Percentiles rank a stretch among this genome's conserved stretches.
Conservation (phyloP, 2,113 vertebrate species). For the Oreotrochilus melanogaster region DNA sequence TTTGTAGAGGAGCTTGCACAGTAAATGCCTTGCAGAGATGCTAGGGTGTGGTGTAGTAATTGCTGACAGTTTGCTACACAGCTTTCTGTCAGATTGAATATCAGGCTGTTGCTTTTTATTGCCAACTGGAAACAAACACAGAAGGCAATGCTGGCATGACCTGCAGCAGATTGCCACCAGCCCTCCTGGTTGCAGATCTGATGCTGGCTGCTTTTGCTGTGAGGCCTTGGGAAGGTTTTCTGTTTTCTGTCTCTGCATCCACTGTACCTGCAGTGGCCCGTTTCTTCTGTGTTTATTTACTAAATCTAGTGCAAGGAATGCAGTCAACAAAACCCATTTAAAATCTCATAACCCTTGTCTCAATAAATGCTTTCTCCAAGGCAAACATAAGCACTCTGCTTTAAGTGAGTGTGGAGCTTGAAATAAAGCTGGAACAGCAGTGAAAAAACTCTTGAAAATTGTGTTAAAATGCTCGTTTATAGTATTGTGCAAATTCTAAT, state of each 20-base stretch:
- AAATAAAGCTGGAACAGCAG: conserved; percentile 29
- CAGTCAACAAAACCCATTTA: neutral
- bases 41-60: neutral
- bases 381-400: neutral
- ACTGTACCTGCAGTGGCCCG: neutral
- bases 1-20: neutral
- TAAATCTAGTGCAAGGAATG: neutral
- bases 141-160: neutral
- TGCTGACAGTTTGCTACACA: neutral
- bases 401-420: neutral
- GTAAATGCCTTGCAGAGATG: neutral
- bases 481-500: neutral
- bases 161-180: neutral
- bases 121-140: neutral
- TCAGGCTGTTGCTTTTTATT: neutral
- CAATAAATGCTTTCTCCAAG: neutral
- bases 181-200: neutral
- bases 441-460: conserved; percentile 24
- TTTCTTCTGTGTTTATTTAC: neutral
- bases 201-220: neutral
- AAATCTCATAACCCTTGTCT: neutral
- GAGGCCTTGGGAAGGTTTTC: neutral
- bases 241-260: neutral
- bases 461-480: neutral
- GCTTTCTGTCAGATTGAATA: neutral